Evolutionary conservation across 2,888 invertebrate genomes (phyloP).

Genomic region (Venustoraphidia nigricollis): DNA sequence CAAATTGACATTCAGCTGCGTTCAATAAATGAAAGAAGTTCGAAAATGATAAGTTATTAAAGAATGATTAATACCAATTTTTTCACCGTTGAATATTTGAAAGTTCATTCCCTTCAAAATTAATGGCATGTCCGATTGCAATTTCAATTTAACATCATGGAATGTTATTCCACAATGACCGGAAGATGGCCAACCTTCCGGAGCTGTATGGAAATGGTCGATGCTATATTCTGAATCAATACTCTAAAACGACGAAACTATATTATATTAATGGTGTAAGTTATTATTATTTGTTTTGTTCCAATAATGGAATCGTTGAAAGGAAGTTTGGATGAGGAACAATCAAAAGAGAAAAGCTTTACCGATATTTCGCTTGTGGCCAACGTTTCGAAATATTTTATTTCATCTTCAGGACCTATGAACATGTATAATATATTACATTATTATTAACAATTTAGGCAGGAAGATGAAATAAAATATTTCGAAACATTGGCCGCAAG

Average conservation of each 20-base stretch:
- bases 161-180: constrained; percentile 26
- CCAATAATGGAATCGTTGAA: no score
- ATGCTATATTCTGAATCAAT: background rate
- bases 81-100: constrained; percentile 35
- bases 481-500: no score
- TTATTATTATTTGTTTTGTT: no score
- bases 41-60: background rate
- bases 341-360: no score
- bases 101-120: constrained; percentile 37
- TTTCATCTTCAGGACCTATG: no score
- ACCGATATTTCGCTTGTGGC: no score
- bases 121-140: constrained; percentile 28
- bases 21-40: background rate
- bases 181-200: background rate
- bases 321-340: no score
- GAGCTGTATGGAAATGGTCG: background rate
- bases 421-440: no score
- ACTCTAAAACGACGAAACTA: background rate
- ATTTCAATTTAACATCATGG: constrained; percentile 31
- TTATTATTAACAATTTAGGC: no score
- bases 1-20: background rate
- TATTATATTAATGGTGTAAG: background rate
- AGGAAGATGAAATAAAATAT: no score
- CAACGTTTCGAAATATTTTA: no score
- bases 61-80: constrained; percentile 31